Base-by-base conservation (phyloP, 2,797 vertebrate genomes). In the Acipenser ruthenus region DNA sequence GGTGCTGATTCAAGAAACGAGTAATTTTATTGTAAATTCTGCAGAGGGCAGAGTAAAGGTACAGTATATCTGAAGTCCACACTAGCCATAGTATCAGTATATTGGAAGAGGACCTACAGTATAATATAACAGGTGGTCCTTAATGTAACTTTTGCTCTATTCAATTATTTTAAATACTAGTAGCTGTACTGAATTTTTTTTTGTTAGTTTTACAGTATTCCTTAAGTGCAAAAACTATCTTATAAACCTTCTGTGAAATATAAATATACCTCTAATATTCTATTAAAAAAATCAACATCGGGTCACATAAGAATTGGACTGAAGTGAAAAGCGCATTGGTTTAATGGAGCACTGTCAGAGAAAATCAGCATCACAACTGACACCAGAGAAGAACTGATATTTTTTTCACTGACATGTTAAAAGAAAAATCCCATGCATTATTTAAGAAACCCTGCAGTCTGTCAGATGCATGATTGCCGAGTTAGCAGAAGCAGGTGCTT, bases 261-360 rank as follows among this genome's bases (percentile, higher is more conserved):
- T 77, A 73, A 73, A 77, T 76, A 71, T 49, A 63, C 65, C 53
- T 67, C 64, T 62, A 55, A 69, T 70, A 66, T 67, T 84, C 79
- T 84, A 77, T 84, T 87, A 85, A 79, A 79, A 81, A 83, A 80
- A 78, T 60, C 74, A 80, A 87, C 82, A 70, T 87, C 82, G 80
- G 87, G 84, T 79, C 83, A 83, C 84, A 87, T 84, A 86, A 80
- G 83, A 86, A 83, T 80, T 79, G 87, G 79, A 71, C 82, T 80
- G 82, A 85, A 78, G 79, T 77, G 75, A 74, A 78, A 82, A 81
- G 82, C 76, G 88, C 86, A 91, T 90, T 90, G 88, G 83, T 89
- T 89, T 92, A 92, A 93, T 92, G 90, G 88, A 89, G 86, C 79
- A 79, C 82, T 90, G 85, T 92, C 91, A 90, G 86, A 82, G 79